Conservation (phyloP, 2,113 vertebrate species). For the Verasper variegatus region DNA sequence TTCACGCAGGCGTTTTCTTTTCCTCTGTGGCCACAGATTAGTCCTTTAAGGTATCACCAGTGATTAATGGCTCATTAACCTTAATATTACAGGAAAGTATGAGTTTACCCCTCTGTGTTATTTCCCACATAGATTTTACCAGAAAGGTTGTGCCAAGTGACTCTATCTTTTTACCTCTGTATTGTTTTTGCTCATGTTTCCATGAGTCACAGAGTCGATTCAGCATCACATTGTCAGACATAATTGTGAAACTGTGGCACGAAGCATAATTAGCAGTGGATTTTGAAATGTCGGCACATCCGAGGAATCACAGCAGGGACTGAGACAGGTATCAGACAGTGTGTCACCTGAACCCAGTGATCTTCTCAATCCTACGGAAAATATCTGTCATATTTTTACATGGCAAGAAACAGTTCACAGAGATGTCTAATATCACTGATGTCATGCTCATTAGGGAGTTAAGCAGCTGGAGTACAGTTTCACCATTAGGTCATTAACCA, state of each 20-base stretch:
- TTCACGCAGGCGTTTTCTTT: too few relatives aligned
- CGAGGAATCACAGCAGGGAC: too few relatives aligned
- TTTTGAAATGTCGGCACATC: constrained; percentile 18
- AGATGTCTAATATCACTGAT: not conserved
- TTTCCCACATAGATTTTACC: not conserved
- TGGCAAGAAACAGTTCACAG: not conserved
- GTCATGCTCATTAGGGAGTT: too few relatives aligned
- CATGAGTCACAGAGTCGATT: constrained; percentile 6
- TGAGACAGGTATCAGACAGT: not conserved
- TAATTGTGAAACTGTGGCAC: constrained; percentile 8
- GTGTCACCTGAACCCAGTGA: constrained; percentile 14
- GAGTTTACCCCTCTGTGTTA: not conserved
- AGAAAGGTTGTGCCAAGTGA: not conserved
- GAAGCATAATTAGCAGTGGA: not conserved
- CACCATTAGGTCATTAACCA: too few relatives aligned
- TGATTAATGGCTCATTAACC: not conserved
- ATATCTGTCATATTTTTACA: not conserved
- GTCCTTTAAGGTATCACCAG: not conserved
- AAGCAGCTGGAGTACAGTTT: too few relatives aligned
- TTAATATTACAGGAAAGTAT: not conserved
- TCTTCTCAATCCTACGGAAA: not conserved
- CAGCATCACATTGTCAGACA: not conserved
- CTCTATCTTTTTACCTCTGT: not conserved
- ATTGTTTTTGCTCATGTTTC: not conserved
- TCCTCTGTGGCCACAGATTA: not conserved